phyloP scores from a whole-genome alignment of 2,797 vertebrate genomes.

The Lagorchestes hirsutus region DNA sequence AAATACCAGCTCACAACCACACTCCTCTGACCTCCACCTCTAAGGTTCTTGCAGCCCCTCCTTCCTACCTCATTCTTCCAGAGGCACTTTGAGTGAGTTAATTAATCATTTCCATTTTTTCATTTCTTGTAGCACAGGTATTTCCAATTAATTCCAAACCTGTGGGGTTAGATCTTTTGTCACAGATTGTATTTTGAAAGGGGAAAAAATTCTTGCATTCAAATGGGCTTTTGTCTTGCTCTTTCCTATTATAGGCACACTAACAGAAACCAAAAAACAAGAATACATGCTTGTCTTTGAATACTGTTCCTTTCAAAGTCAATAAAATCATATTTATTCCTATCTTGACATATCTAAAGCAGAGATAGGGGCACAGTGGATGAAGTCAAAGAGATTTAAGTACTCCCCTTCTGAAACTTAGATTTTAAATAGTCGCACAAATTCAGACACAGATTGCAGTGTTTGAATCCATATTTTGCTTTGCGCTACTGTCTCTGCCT shows the following conservation, averaged over 20 bases:
- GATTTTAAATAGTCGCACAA: neutral
- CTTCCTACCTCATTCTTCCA: neutral
- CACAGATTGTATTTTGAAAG: neutral
- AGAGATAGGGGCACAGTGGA: neutral
- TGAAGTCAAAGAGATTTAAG: neutral
- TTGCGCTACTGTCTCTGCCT: neutral
- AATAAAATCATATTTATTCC: conserved; percentile 46
- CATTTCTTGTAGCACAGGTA: conserved; percentile 25
- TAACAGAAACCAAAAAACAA: neutral
- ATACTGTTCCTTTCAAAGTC: conserved; percentile 14
- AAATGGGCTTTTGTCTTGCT: neutral
- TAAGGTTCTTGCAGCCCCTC: conserved; percentile 1
- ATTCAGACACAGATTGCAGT: neutral
- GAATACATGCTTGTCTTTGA: conserved; percentile 29
- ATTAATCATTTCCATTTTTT: conserved; percentile 20
- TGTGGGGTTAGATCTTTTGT: neutral
- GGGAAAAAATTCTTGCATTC: neutral
- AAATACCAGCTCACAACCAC: neutral
- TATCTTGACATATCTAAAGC: neutral
- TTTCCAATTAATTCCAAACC: neutral
- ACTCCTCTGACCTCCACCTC: neutral
- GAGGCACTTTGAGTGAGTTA: neutral
- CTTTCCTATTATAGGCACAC: conserved; percentile 22
- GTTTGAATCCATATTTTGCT: neutral
- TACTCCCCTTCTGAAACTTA: neutral